Conservation (phyloP, 1,140 invertebrate genomes). For the Meteorus sp. region DNA sequence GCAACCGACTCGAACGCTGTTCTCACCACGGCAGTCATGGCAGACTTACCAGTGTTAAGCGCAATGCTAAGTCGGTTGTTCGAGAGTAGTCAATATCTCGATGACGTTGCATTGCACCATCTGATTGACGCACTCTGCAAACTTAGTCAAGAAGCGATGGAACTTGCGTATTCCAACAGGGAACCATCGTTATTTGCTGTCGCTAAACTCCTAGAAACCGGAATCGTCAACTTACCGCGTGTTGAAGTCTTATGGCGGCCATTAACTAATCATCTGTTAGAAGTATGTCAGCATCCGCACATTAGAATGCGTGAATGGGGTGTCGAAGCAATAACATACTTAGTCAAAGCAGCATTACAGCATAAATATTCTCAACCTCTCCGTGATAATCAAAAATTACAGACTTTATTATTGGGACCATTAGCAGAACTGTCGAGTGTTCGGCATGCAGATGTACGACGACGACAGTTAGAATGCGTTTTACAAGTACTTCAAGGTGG, state of each 20-base stretch:
- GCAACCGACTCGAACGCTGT: constrained; percentile 85
- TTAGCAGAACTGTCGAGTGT: constrained; percentile 88
- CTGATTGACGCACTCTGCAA: constrained; percentile 96
- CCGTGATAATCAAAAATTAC: constrained; percentile 83
- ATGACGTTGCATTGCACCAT: constrained; percentile 94
- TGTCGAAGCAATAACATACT: constrained; percentile 92
- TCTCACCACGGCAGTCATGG: constrained; percentile 93
- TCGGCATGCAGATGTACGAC: constrained; percentile 88
- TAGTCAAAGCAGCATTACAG: constrained; percentile 90
- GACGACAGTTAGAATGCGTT: constrained; percentile 93
- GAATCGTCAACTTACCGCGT: constrained; percentile 89
- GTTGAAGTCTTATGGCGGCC: constrained; percentile 96
- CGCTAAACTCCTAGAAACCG: constrained; percentile 95
- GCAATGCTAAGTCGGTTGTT: constrained; percentile 92
- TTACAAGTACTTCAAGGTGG: constrained; percentile 89
- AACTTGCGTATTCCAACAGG: constrained; percentile 91
- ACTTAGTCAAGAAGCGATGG: constrained; percentile 95
- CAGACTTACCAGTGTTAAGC: constrained; percentile 90
- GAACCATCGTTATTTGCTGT: constrained; percentile 97
- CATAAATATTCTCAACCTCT: constrained; percentile 83
- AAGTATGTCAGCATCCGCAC: constrained; percentile 95
- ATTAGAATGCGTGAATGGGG: constrained; percentile 96
- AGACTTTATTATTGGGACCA: constrained; percentile 84
- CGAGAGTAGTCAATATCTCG: constrained; percentile 90
- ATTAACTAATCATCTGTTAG: constrained; percentile 93